Evolutionary conservation across 2,888 invertebrate genomes (phyloP).

Genomic region (Tholera decimalis): DNA sequence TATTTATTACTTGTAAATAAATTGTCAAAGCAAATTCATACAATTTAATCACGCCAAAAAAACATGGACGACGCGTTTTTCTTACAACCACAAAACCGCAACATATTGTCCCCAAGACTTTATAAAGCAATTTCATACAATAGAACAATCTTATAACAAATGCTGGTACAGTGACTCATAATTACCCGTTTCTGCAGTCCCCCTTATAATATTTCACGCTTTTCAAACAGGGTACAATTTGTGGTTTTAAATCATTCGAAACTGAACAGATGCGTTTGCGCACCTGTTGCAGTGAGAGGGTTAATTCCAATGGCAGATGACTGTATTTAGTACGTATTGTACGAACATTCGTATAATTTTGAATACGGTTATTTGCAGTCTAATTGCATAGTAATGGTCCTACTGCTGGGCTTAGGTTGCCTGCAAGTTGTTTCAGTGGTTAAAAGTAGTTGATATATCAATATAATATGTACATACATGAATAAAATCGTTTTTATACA

Average conservation of each 20-base stretch:
- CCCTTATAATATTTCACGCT: constrained; percentile 70
- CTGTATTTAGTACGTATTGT: constrained; percentile 24
- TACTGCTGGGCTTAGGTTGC: neutral
- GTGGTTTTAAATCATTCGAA: constrained; percentile 80
- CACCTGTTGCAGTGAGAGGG: constrained; percentile 70
- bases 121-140: constrained; percentile 43
- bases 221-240: constrained; percentile 74
- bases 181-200: constrained; percentile 51
- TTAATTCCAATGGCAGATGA: constrained; percentile 38
- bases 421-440: neutral
- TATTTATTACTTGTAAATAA: too few species aligned
- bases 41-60: constrained; percentile 8
- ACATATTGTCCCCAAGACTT: constrained; percentile 33
- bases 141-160: constrained; percentile 27
- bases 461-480: neutral
- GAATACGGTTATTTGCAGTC: neutral
- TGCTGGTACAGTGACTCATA: constrained; percentile 24
- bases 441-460: neutral
- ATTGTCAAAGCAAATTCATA: neutral
- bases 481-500: too few species aligned
- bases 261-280: constrained; percentile 75
- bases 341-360: neutral
- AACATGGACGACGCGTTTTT: constrained; percentile 10
- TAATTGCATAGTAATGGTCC: neutral
- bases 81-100: constrained; percentile 12